A percentile compares a stretch with the other conserved stretches of the same genome.
phyloP scores from a whole-genome alignment of 2,113 vertebrate species.

The Electrona antarctica region DNA sequence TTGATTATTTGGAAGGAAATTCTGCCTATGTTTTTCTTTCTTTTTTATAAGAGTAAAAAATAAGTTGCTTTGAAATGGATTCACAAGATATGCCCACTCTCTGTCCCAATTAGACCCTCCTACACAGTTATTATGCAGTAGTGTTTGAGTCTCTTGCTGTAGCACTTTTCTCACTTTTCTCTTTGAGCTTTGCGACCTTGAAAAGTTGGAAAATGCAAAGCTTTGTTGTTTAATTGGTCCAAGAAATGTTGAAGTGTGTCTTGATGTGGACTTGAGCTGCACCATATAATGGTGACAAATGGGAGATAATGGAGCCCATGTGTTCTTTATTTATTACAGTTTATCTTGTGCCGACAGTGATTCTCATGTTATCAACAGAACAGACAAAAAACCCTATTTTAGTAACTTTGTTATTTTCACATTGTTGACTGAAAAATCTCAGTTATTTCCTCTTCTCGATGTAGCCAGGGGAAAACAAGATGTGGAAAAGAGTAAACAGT shows the following conservation, averaged over 20 bases:
- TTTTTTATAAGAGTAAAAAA: too few relatives aligned
- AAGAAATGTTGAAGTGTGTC: slow-evolving; percentile 5
- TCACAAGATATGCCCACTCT: background rate
- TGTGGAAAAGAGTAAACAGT: too few relatives aligned
- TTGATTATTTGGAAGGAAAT: too few relatives aligned
- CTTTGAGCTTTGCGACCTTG: slow-evolving; percentile 1
- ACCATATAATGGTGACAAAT: background rate
- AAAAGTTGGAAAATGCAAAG: background rate
- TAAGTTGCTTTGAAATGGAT: background rate
- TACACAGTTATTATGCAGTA: background rate
- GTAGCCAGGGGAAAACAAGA: too few relatives aligned
- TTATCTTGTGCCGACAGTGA: background rate
- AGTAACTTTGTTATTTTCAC: background rate
- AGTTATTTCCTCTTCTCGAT: too few relatives aligned
- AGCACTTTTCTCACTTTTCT: background rate
- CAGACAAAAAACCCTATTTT: background rate
- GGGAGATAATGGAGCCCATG: background rate
- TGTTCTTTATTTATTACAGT: background rate
- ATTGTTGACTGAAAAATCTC: background rate
- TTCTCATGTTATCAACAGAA: background rate
- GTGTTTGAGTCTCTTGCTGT: background rate
- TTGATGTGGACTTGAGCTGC: background rate
- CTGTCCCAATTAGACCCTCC: background rate
- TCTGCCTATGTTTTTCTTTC: too few relatives aligned
- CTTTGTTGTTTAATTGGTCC: background rate